Base-by-base conservation (phyloP, 30 jellyfish, hydroid and myxozoan species). In the Chrysaora quinquecirrha region DNA sequence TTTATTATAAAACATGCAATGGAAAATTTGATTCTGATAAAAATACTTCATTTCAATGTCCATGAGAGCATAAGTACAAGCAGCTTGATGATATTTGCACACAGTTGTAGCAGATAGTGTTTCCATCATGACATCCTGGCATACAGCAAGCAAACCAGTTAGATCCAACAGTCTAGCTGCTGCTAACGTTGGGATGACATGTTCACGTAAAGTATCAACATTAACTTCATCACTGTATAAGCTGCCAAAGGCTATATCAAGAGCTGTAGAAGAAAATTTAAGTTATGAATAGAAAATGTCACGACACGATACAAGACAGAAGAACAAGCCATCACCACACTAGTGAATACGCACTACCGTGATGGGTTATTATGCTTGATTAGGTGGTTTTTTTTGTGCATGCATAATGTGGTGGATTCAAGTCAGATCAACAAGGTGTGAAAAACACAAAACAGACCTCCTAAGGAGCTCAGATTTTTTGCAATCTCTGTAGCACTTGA, bases 191-290 rank as follows among this genome's bases (percentile, higher is more conserved):
- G 98, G 96, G 24, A 91, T 86, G 70, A 91, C 79, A 54, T 91
- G 85, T n/a, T 70, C 87, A 19, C 87, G 85, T 30, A 91, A 93
- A 25, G 46, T 61, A 21, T 86, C 85, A 0, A 76, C 91, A 73
- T 91, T 94, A 3, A 91, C 95, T 43, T 91, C 96, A 71, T 91
- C 94, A 68, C 98, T 79, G 95, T 91, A 91, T 30, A 91, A 75
- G 80, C 98, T 91, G 14, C 98, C 96, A 82, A 91, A 91, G 22
- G 96, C 95, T 60, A 91, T 91, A 48, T 91, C 97, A 30, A 91
- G 76, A 54, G 98, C 98, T 91, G 81, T 1, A 35, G 65, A 69
- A 4, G 7, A 69, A 69, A 29, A 7, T 3, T 9, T n/a, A 22
- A 9, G 49, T 28, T 4, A 63, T 63, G 7, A 63, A 18, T 56